phyloP scores from a whole-genome alignment of 2,113 vertebrate species.

The Apodemus sylvaticus region DNA sequence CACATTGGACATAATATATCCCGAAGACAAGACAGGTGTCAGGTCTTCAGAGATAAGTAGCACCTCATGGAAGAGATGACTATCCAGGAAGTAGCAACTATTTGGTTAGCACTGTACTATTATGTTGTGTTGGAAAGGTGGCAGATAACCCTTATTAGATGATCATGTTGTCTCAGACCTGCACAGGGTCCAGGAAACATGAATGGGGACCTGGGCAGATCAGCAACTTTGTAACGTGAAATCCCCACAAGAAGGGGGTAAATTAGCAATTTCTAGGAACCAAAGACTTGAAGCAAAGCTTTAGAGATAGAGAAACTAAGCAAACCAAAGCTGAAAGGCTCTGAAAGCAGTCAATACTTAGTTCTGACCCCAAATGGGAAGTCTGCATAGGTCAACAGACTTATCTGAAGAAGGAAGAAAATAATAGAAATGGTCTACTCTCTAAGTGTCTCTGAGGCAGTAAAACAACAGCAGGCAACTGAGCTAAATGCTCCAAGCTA shows the following conservation, averaged over 20 bases:
- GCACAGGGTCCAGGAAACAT: background rate
- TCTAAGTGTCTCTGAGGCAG: background rate
- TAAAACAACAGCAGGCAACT: background rate
- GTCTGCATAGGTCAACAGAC: background rate
- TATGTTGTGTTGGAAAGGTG: fast-evolving
- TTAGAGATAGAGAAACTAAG: background rate
- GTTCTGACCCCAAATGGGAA: background rate
- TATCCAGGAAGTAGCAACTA: background rate
- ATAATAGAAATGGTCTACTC: background rate
- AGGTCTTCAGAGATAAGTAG: background rate
- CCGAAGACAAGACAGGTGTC: background rate
- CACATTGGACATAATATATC: background rate
- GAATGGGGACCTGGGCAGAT: background rate
- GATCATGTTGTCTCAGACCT: background rate
- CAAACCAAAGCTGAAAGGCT: background rate
- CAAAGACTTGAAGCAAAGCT: background rate
- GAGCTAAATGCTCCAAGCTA: too few relatives aligned
- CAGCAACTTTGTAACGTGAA: background rate
- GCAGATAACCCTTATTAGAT: background rate
- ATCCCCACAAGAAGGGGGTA: background rate
- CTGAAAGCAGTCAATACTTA: background rate
- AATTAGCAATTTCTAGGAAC: background rate
- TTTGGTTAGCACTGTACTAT: fast-evolving
- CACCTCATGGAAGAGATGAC: background rate
- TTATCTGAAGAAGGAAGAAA: background rate